phyloP scores from a whole-genome alignment of 2,888 invertebrate species.

The Dyspetes luteomarginatus region DNA sequence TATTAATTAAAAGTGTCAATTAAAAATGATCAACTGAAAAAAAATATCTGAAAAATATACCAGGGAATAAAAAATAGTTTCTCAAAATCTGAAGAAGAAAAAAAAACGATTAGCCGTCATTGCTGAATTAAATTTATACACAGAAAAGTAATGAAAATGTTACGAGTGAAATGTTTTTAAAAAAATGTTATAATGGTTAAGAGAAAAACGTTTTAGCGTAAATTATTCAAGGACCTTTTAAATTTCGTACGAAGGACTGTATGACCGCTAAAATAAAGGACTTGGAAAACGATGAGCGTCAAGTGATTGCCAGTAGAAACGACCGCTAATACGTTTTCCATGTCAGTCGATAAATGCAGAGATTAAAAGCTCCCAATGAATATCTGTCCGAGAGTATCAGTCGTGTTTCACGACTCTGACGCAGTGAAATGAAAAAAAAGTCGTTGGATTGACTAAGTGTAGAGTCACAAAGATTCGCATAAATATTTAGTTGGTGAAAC shows the following conservation, averaged over 20 bases:
- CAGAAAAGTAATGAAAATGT: neutral
- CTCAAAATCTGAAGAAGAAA: neutral
- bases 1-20: too few relatives aligned
- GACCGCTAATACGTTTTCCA: constrained; percentile 66
- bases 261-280: constrained; percentile 8
- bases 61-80: neutral
- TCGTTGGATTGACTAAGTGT: neutral
- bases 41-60: too few relatives aligned
- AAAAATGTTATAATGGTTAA: neutral
- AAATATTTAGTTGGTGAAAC: too few relatives aligned
- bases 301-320: constrained; percentile 17
- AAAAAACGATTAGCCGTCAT: neutral
- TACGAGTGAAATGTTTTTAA: neutral
- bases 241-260: neutral
- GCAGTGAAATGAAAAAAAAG: neutral
- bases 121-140: neutral
- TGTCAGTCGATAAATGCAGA: constrained; percentile 61
- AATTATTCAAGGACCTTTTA: constrained; percentile 15
- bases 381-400: too few relatives aligned
- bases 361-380: constrained; percentile 55
- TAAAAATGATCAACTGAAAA: too few relatives aligned
- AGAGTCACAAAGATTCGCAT: too few relatives aligned
- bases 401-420: neutral
- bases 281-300: constrained; percentile 1
- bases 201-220: constrained; percentile 5